A percentile compares a stretch with the other conserved stretches of the same genome.
Conservation (phyloP, 2,113 vertebrate genomes). For the Panthera leo region DNA sequence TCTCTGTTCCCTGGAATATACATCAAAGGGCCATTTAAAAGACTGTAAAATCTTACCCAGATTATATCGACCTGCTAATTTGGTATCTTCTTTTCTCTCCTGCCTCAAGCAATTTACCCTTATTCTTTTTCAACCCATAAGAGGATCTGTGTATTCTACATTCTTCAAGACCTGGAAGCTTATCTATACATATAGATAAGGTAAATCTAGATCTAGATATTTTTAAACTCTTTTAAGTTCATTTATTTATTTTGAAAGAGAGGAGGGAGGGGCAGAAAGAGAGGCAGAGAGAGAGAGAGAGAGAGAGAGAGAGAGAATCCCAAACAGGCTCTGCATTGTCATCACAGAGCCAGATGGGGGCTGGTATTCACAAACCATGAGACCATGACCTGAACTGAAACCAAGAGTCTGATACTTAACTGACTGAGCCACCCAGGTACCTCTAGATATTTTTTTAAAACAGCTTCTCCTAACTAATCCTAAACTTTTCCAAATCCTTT, state of each 20-base stretch:
- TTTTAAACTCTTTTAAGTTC: not conserved
- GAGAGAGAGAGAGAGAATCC: too few relatives aligned
- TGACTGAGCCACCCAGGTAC: too few relatives aligned
- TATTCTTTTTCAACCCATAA: constrained; percentile 12
- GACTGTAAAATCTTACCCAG: not conserved
- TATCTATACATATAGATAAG: not conserved
- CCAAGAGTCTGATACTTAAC: too few relatives aligned
- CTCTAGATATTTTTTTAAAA: not conserved
- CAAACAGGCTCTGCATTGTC: too few relatives aligned
- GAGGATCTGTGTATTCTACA: not conserved
- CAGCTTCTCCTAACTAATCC: not conserved
- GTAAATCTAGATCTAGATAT: not conserved
- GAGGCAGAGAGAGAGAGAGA: too few relatives aligned
- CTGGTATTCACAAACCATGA: too few relatives aligned
- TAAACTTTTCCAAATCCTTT: not conserved
- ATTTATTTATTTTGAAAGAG: too few relatives aligned
- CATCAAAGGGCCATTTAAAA: not conserved
- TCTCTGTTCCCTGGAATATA: not conserved
- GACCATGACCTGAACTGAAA: too few relatives aligned
- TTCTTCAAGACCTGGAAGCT: not conserved
- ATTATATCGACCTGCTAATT: not conserved
- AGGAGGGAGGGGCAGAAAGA: too few relatives aligned
- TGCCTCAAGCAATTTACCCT: not conserved
- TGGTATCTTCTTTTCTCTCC: not conserved
- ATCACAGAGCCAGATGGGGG: too few relatives aligned